These are phyloP conservation scores for Eudasyphora cyanicolor DNA, from an alignment of 2,888 invertebrate genomes.

Conservation along the genomic window DNA sequence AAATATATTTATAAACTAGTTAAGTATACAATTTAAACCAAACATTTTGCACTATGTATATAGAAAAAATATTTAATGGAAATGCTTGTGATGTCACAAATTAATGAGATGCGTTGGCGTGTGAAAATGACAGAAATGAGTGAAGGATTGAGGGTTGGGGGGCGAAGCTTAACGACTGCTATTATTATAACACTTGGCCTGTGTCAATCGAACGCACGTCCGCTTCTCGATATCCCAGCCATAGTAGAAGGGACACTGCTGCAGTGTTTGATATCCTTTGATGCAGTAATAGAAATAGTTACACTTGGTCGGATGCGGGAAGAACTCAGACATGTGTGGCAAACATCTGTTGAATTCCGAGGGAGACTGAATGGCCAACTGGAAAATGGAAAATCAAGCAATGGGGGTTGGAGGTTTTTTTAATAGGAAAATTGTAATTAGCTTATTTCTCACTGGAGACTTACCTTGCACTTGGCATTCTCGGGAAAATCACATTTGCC, in stretches of 20 bases:
- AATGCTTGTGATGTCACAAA: too few species aligned
- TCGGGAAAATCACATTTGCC: constrained; percentile 76
- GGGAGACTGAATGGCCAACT: constrained; percentile 45
- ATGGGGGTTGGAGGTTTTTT: background rate
- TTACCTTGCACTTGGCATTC: constrained; percentile 73
- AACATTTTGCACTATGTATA: too few species aligned
- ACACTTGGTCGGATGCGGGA: constrained; percentile 77
- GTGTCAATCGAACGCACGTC: constrained; percentile 73
- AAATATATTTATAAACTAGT: too few species aligned
- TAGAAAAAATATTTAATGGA: too few species aligned
- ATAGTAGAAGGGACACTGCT: constrained; percentile 78
- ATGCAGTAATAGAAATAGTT: constrained; percentile 78
- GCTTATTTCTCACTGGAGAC: constrained; percentile 41
- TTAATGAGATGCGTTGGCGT: too few species aligned
- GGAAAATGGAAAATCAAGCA: background rate
- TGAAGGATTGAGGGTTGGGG: too few species aligned
- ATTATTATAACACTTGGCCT: constrained; percentile 72
- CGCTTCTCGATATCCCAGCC: constrained; percentile 77
- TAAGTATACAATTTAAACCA: too few species aligned
- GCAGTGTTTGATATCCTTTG: constrained; percentile 76
- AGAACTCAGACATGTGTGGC: constrained; percentile 74
- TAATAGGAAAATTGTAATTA: background rate
- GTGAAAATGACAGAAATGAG: too few species aligned
- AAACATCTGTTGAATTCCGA: constrained; percentile 70
- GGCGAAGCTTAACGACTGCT: background rate